These are phyloP conservation scores for Phaonia tiefii DNA, from an alignment of 2,888 invertebrate genomes.

Conservation along the genomic window DNA sequence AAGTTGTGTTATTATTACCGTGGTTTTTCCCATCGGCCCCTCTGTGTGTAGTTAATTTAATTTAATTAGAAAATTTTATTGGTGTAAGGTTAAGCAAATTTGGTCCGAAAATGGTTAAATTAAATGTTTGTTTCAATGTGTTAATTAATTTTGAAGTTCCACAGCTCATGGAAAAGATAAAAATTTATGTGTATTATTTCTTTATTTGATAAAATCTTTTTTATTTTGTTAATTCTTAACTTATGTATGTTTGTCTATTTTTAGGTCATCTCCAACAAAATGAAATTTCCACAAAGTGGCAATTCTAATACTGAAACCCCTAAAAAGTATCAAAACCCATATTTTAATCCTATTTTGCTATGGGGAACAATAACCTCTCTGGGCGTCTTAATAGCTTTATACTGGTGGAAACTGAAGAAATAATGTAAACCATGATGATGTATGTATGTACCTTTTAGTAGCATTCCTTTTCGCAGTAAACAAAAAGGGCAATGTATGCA, in stretches of 20 bases:
- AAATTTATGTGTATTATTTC: no score
- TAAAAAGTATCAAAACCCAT: neutral
- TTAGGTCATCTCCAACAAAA: conserved; percentile 46
- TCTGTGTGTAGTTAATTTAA: no score
- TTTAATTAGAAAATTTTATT: no score
- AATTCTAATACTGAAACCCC: neutral
- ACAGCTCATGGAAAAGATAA: no score
- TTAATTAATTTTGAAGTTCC: no score
- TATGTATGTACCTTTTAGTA: conserved; percentile 36
- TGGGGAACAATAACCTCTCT: conserved; percentile 50
- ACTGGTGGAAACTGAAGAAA: conserved; percentile 52
- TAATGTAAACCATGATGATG: conserved; percentile 25
- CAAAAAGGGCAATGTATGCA: conserved; percentile 23
- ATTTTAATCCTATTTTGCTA: conserved; percentile 39
- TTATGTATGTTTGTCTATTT: conserved; percentile 10
- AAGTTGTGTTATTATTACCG: no score
- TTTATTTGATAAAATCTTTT: no score
- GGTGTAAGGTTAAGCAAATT: no score
- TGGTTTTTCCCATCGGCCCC: no score
- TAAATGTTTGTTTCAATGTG: no score
- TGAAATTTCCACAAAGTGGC: conserved; percentile 1
- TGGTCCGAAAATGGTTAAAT: no score
- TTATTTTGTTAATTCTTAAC: neutral
- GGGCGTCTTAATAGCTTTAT: conserved; percentile 52
- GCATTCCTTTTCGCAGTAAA: conserved; percentile 3